These are phyloP conservation scores for Oenanthe oenanthe DNA, from an alignment of 2,113 vertebrate species.

Conservation along the genomic window DNA sequence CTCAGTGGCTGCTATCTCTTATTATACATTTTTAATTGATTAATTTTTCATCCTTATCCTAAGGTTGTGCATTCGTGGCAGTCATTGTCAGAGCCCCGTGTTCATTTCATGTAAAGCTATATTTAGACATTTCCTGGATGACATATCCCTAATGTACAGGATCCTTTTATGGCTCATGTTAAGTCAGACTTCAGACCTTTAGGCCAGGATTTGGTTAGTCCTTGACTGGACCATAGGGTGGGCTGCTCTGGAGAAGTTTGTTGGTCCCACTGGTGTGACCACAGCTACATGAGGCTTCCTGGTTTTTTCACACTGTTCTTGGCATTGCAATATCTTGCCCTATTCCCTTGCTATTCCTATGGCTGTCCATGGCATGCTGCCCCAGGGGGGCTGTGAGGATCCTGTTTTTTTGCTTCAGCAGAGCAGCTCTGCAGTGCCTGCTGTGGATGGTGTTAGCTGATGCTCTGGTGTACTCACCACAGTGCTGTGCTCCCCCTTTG, in stretches of 20 bases:
- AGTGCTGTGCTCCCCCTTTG: neutral
- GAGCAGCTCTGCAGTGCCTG: rapidly evolving
- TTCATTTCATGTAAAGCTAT: conserved; percentile 46
- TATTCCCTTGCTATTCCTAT: neutral
- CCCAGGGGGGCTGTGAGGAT: rapidly evolving
- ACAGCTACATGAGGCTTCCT: neutral
- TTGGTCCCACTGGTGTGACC: rapidly evolving
- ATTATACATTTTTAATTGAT: conserved; percentile 63
- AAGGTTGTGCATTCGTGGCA: neutral
- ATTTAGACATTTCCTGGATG: conserved; percentile 44
- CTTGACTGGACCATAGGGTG: neutral
- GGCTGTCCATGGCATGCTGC: neutral
- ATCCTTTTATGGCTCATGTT: neutral
- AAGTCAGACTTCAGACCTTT: conserved; percentile 12
- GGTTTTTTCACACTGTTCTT: neutral
- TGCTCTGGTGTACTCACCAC: neutral
- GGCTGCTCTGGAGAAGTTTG: neutral
- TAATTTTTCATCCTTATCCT: conserved; percentile 59
- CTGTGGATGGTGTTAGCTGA: rapidly evolving
- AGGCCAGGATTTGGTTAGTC: neutral
- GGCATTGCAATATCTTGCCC: neutral
- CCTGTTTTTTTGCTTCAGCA: neutral
- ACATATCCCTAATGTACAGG: neutral
- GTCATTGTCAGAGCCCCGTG: neutral
- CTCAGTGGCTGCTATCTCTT: neutral